Evolutionary conservation across 2,113 vertebrate species (phyloP).

Genomic region (Lepus americanus): DNA sequence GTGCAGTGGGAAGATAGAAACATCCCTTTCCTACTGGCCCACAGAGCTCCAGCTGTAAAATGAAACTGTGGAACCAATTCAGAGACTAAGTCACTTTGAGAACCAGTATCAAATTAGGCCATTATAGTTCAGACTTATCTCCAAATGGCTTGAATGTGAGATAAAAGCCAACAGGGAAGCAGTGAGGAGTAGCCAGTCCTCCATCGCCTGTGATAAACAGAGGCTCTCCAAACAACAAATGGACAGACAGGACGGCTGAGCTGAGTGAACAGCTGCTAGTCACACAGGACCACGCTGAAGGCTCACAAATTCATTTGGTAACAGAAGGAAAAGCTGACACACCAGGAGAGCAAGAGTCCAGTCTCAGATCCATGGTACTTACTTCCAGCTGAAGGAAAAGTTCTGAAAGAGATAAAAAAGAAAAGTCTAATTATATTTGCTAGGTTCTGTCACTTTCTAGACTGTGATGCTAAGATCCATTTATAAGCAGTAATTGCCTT

Average conservation of each 20-base stretch:
- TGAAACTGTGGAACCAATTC: neutral
- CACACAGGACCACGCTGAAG: neutral
- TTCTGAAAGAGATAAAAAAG: constrained; percentile 89
- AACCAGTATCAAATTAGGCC: neutral
- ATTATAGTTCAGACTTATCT: neutral
- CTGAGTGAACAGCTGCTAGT: neutral
- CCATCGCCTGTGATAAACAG: neutral
- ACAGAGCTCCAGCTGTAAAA: neutral
- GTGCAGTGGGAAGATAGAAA: neutral
- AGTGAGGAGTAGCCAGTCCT: neutral
- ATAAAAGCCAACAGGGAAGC: neutral
- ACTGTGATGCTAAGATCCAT: constrained; percentile 17
- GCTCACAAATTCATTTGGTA: neutral
- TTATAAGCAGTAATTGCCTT: constrained; percentile 52
- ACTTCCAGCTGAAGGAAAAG: constrained; percentile 98
- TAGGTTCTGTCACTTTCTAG: constrained; percentile 25
- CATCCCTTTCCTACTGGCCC: neutral
- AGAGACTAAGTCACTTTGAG: neutral
- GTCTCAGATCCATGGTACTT: constrained; percentile 82
- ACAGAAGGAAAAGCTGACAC: neutral
- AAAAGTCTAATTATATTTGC: constrained; percentile 60
- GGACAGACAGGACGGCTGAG: neutral
- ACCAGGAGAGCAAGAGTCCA: neutral
- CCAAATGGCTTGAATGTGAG: neutral
- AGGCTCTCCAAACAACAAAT: neutral